These are phyloP conservation scores for Synanthedon andrenaeformis DNA, from an alignment of 2,888 invertebrate species.

Conservation along the genomic window DNA sequence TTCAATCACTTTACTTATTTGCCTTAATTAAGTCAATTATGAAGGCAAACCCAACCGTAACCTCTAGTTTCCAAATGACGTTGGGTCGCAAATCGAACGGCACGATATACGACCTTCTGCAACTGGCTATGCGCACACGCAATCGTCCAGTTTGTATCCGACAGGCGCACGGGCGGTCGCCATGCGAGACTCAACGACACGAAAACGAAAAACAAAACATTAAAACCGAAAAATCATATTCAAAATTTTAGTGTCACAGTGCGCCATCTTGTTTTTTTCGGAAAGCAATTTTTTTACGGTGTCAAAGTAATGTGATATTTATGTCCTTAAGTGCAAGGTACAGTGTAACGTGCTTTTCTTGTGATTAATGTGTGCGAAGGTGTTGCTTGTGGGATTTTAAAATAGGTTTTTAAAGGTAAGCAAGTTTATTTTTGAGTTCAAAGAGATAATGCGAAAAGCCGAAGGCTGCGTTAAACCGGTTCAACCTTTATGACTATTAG, in stretches of 20 bases:
- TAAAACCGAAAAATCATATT: constrained; percentile 5
- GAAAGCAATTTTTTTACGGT: constrained; percentile 6
- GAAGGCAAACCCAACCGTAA: background rate
- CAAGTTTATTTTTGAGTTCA: background rate
- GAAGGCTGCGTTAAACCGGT: background rate
- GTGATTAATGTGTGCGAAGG: constrained; percentile 37
- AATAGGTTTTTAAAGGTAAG: constrained; percentile 27
- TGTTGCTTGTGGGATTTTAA: constrained; percentile 25
- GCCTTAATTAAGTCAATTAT: too few relatives aligned
- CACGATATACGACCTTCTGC: constrained; percentile 30
- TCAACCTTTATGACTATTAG: too few relatives aligned
- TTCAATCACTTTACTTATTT: too few relatives aligned
- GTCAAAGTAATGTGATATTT: constrained; percentile 47
- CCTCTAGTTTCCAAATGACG: constrained; percentile 2
- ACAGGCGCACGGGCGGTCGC: constrained; percentile 56
- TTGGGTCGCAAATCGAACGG: constrained; percentile 18
- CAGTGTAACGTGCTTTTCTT: constrained; percentile 42
- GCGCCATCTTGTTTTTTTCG: background rate
- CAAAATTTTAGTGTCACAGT: background rate
- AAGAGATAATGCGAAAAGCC: background rate
- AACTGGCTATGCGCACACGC: constrained; percentile 10
- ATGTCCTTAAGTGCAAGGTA: constrained; percentile 44
- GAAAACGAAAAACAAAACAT: constrained; percentile 41
- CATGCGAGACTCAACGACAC: constrained; percentile 55
- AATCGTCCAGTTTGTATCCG: constrained; percentile 27